phyloP scores from a whole-genome alignment of 2,797 vertebrate genomes.

The Microctenopoma stevenorrisi region DNA sequence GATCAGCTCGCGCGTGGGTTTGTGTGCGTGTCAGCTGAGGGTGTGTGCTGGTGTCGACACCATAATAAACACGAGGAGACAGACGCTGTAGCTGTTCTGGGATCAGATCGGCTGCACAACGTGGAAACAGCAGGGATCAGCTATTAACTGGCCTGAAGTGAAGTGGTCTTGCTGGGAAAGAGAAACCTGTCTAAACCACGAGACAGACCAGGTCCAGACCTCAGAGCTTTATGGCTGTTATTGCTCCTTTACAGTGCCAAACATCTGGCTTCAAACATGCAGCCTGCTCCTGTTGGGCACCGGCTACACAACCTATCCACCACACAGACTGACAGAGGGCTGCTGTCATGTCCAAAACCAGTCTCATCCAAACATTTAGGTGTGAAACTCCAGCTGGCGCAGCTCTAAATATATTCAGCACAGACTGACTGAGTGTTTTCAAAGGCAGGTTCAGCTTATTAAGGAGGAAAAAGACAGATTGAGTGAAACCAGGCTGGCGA shows the following conservation, averaged over 20 bases:
- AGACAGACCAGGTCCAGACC: slow-evolving; percentile 45
- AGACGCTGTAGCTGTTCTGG: background rate
- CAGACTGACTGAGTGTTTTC: background rate
- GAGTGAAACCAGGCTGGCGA: background rate
- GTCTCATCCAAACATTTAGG: slow-evolving; percentile 1
- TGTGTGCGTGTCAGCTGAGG: background rate
- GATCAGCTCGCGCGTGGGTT: background rate
- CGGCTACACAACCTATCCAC: slow-evolving; percentile 44
- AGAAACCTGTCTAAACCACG: slow-evolving; percentile 35
- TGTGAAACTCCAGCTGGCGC: background rate
- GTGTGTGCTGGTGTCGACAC: slow-evolving; percentile 7
- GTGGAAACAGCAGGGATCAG: slow-evolving; percentile 8
- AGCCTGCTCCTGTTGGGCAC: slow-evolving; percentile 61
- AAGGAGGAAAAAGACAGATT: background rate
- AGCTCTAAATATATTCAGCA: background rate
- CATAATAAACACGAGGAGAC: slow-evolving; percentile 19
- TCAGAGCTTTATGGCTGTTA: slow-evolving; percentile 35
- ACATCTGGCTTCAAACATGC: slow-evolving; percentile 63
- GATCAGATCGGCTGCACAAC: background rate
- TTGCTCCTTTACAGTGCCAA: slow-evolving; percentile 52
- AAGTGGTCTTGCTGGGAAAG: slow-evolving; percentile 9
- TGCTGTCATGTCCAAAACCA: background rate
- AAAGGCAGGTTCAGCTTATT: background rate
- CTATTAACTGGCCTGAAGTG: background rate
- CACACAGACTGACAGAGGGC: slow-evolving; percentile 18